These are phyloP conservation scores for Pseudonaja textilis DNA, from an alignment of 2,113 vertebrate genomes.

Conservation along the genomic window DNA sequence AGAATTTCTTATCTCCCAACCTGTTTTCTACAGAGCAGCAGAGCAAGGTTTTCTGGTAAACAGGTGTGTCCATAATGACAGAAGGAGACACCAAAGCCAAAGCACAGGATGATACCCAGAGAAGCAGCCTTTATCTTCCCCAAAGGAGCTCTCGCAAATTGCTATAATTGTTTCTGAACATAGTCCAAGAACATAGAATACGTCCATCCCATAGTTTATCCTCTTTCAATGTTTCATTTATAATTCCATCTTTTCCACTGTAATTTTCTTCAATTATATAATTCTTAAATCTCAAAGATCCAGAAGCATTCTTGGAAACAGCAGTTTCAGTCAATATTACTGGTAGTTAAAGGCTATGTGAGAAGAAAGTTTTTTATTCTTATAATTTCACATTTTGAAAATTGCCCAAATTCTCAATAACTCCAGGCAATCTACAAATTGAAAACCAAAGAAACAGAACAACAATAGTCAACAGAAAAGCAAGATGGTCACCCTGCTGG, in stretches of 20 bases:
- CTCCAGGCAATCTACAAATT: neutral
- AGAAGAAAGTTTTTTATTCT: neutral
- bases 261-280: neutral
- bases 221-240: neutral
- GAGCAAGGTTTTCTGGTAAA: neutral
- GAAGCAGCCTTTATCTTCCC: neutral
- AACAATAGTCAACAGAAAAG: neutral
- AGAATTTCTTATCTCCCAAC: neutral
- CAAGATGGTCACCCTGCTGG: neutral
- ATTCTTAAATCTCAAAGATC: neutral
- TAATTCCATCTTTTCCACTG: neutral
- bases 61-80: neutral
- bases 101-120: neutral
- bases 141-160: neutral
- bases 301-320: neutral
- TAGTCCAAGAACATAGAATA: neutral
- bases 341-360: neutral
- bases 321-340: neutral
- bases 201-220: neutral
- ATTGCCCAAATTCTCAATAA: neutral
- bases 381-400: neutral
- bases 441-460: neutral
- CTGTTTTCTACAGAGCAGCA: neutral
- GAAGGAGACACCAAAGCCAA: neutral
- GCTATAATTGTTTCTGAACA: neutral